Evolutionary conservation across 2,113 vertebrate genomes (phyloP), one percentile per base, ranked within the genome.

Genomic region (Microtus oregoni): DNA sequence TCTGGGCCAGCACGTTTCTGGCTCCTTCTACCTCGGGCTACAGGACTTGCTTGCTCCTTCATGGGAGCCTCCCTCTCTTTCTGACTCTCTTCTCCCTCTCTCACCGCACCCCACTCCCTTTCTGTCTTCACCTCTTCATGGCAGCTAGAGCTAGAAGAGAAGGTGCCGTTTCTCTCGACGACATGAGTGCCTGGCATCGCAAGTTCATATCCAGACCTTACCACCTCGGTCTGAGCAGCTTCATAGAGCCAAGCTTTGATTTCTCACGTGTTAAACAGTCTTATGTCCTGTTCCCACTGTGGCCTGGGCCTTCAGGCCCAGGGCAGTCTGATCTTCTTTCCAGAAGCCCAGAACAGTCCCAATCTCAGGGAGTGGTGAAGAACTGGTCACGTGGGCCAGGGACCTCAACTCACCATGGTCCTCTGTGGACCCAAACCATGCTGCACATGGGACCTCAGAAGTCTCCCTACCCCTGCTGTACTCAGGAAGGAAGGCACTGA

Each of bases 91-190:
- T 20, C 19, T 50, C 28, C 17, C 87, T 15, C 17, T 58, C 89
- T 30, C 15, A 11, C 58, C 8, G 1, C 0, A 0, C 3, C 14
- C 0, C 32, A 0, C 41, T 9, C 50, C 14, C 86, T 3, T 14
- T 65, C 63, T 41, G 30, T 82, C 81, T 90, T 70, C 68, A 67
- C 28, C 30, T 61, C 67, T 67, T 3, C 14, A 17, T 11, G 30
- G 41, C 5, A 72, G 70, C 35, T 20, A 72, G 15, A 85, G 65
- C 26, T 17, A 22, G 68, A 30, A 73, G 28, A 65, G 20, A 20
- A 35, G 17, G 38, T 6, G 0, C 9, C 15, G 3, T 0, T 0
- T 41, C 50, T 11, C 58, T 58, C 28, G 55, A 77, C 12, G 47
- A 77, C 12, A 0, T 0, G 12, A 89, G 50, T 11, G 3, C 41